Evolutionary conservation across 2,888 invertebrate genomes (phyloP), one percentile per base, ranked within the genome.

Genomic region (Teleogryllus oceanicus): DNA sequence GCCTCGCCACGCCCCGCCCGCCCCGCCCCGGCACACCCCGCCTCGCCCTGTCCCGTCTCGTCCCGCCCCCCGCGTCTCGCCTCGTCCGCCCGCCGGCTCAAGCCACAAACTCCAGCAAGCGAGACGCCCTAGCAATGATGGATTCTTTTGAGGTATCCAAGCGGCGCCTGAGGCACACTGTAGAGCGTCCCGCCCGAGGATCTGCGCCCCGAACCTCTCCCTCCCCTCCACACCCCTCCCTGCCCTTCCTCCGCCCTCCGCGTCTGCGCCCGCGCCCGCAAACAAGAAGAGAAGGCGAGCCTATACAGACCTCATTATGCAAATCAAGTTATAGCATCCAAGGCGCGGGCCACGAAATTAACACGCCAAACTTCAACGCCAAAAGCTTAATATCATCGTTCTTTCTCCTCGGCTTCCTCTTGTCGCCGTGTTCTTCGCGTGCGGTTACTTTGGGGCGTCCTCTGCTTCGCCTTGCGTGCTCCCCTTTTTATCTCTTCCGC

Each of bases 231-330:
- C 62, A 4, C n/a, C 62, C 37, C n/a, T n/a, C 62, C 1, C n/a
- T 16, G 10, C 16, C 62, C 4, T 12, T 0, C 62, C 62, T n/a
- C 62, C n/a, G 16, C 62, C 62, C 62, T 13, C 62, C 62, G 8
- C 62, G n/a, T 16, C 62, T 13, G 16, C 62, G 13, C 62, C 10
- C n/a, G n/a, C 62, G 13, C 62, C 62, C 13, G 62, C n/a, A 13
- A n/a, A 13, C 62, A 13, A 62, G 16, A 62, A 62, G n/a, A 13
- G n/a, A 62, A 13, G 62, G 62, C 13, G 62, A 62, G 62, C 62
- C 62, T 62, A 62, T 62, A 62, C 76, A 79, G 79, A 79, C 79
- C 79, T 79, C 79, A 79, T 79, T 79, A 79, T 79, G 79, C 76
- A 79, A 79, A 79, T 79, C 76, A 51, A 79, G 79, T 79, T 79